These are phyloP conservation scores for Mergus octosetaceus DNA, from an alignment of 2,797 vertebrate genomes.

Conservation along the genomic window DNA sequence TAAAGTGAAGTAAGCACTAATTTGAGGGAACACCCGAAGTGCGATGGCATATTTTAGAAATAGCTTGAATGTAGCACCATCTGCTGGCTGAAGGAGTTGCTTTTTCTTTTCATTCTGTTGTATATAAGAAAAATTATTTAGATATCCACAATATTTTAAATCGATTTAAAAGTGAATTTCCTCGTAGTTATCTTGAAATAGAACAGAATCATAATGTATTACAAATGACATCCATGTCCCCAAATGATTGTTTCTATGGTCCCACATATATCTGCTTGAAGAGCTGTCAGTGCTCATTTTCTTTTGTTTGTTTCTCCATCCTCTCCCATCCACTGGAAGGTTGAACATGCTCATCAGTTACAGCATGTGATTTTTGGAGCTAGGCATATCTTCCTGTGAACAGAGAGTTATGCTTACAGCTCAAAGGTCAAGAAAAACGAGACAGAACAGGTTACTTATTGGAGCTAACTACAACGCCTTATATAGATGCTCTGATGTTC, in stretches of 20 bases:
- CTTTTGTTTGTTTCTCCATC: background rate
- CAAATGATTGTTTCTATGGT: background rate
- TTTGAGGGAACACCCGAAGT: background rate
- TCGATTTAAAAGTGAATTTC: background rate
- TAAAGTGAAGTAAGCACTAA: background rate
- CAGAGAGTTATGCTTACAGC: background rate
- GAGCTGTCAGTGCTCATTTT: background rate
- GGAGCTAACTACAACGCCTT: background rate
- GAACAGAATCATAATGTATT: background rate
- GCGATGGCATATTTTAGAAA: background rate
- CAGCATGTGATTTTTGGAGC: background rate
- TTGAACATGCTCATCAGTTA: background rate
- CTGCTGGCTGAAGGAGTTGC: constrained; percentile 30
- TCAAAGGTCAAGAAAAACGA: background rate
- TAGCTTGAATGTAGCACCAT: constrained; percentile 56
- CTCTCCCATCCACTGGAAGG: background rate
- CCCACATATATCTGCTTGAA: background rate
- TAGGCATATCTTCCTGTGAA: background rate
- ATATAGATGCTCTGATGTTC: background rate
- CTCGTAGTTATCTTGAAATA: background rate
- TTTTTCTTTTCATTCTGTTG: rapidly evolving
- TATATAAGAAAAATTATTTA: background rate
- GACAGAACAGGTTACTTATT: background rate
- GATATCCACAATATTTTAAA: background rate
- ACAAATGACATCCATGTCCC: background rate